A percentile compares a stretch with the other conserved stretches of the same genome.
These are phyloP conservation scores for Sphaerodactylus townsendi DNA, from an alignment of 2,113 vertebrate species.

Conservation along the genomic window DNA sequence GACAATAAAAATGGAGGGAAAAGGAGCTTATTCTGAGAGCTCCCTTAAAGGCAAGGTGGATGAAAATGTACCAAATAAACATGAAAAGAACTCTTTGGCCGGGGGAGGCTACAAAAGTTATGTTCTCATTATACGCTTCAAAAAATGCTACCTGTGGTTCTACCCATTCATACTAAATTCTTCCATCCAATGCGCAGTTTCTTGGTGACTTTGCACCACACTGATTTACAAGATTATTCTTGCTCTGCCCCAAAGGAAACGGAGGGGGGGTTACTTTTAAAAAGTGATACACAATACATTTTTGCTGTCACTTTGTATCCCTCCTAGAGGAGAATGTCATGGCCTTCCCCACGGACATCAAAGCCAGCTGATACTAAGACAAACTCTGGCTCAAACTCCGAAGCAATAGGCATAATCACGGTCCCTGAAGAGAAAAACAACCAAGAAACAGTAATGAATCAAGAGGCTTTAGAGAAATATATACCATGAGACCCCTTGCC, in stretches of 20 bases:
- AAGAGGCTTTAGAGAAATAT: constrained; percentile 26
- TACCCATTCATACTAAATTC: background rate
- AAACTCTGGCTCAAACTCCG: constrained; percentile 81
- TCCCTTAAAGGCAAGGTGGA: too few species aligned
- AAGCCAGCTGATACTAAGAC: constrained; percentile 85
- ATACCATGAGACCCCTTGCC: constrained; percentile 30
- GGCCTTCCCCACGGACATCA: constrained; percentile 84
- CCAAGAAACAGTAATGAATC: constrained; percentile 49
- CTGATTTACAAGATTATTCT: background rate
- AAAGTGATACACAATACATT: constrained; percentile 75
- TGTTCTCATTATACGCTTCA: accelerated
- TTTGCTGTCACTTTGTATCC: constrained; percentile 85
- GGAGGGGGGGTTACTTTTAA: background rate
- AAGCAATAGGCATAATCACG: constrained; percentile 81
- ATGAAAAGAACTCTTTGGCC: constrained; percentile 11
- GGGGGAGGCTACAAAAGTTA: background rate
- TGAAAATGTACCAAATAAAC: background rate
- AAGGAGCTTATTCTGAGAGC: too few species aligned
- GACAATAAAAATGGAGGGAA: too few species aligned
- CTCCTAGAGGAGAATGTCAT: constrained; percentile 79
- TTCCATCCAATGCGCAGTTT: background rate
- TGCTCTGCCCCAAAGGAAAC: background rate
- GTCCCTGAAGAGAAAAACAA: constrained; percentile 65
- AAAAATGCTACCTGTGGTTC: background rate
- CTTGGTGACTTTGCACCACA: background rate